Conservation (phyloP, 2,888 invertebrate species). For the Drosophila borealis region DNA sequence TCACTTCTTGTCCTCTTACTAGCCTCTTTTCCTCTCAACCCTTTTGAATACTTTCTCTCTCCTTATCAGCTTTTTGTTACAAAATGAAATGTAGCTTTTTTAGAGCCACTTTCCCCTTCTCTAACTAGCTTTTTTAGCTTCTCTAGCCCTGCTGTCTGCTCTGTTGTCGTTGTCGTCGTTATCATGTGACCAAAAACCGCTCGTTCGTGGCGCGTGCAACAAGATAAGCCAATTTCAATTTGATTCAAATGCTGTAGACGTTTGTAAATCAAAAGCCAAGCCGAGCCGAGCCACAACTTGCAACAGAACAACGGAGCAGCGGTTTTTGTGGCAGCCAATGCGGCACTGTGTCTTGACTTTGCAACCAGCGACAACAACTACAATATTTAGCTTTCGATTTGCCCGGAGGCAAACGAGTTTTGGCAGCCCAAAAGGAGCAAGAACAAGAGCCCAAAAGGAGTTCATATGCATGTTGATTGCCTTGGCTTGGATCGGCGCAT, state of each 20-base stretch:
- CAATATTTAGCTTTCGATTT: slow-evolving; percentile 3
- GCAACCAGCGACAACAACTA: slow-evolving; percentile 29
- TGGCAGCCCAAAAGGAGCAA: slow-evolving; percentile 20
- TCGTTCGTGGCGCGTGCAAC: slow-evolving; percentile 68
- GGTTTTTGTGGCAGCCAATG: slow-evolving; percentile 33
- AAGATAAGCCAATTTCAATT: slow-evolving; percentile 80
- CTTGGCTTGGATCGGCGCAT: slow-evolving; percentile 20
- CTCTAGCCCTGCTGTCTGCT: background rate
- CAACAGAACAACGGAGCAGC: slow-evolving; percentile 17
- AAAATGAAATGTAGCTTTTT: slow-evolving; percentile 1
- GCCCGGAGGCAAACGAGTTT: slow-evolving; percentile 3
- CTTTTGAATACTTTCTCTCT: too few species aligned
- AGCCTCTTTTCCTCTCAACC: too few species aligned
- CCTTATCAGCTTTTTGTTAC: too few species aligned
- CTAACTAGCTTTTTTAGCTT: background rate
- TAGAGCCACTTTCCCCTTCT: background rate
- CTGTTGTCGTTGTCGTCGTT: background rate
- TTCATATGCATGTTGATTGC: slow-evolving; percentile 74
- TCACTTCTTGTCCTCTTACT: too few species aligned
- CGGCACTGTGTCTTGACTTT: slow-evolving; percentile 56
- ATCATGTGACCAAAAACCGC: slow-evolving; percentile 50
- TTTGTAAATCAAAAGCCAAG: slow-evolving; percentile 67
- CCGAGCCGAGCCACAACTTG: slow-evolving; percentile 14
- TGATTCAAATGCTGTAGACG: slow-evolving; percentile 72
- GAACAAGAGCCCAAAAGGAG: slow-evolving; percentile 13